Evolutionary conservation across 2,888 invertebrate genomes (phyloP).

Genomic region (Nymphalis polychloros): DNA sequence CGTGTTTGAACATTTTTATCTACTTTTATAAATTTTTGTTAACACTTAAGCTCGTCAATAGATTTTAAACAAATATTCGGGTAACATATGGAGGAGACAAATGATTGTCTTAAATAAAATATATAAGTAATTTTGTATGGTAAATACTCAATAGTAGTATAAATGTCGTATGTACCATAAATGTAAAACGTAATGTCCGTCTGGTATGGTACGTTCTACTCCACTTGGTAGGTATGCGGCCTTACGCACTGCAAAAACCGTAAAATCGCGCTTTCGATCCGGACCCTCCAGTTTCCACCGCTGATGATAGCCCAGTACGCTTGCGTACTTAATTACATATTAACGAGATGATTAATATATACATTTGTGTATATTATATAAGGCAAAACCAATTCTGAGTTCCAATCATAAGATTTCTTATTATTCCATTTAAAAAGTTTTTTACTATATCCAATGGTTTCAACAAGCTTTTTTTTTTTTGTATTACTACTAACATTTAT

Average conservation of each 20-base stretch:
- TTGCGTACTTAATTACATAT: slow-evolving; percentile 43
- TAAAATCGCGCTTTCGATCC: slow-evolving; percentile 75
- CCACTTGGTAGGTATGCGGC: slow-evolving; percentile 53
- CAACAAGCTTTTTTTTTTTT: too few relatives aligned
- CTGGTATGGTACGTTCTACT: slow-evolving; percentile 44
- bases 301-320: slow-evolving; percentile 54
- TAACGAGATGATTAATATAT: slow-evolving; percentile 5
- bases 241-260: slow-evolving; percentile 58
- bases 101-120: too few relatives aligned
- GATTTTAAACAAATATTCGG: too few relatives aligned
- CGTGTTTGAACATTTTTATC: too few relatives aligned
- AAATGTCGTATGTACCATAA: slow-evolving; percentile 2
- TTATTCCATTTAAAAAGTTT: background rate
- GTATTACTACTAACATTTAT: too few relatives aligned
- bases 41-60: too few relatives aligned
- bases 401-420: background rate
- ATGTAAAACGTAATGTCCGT: slow-evolving; percentile 2
- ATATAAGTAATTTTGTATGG: too few relatives aligned
- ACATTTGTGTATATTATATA: slow-evolving; percentile 21
- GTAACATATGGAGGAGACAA: too few relatives aligned
- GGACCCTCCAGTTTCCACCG: slow-evolving; percentile 69
- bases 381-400: slow-evolving; percentile 17
- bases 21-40: too few relatives aligned
- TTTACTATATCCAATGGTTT: too few relatives aligned
- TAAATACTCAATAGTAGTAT: background rate